Evolutionary conservation across 2,113 vertebrate genomes (phyloP).

Genomic region (Zosterops pallidus): DNA sequence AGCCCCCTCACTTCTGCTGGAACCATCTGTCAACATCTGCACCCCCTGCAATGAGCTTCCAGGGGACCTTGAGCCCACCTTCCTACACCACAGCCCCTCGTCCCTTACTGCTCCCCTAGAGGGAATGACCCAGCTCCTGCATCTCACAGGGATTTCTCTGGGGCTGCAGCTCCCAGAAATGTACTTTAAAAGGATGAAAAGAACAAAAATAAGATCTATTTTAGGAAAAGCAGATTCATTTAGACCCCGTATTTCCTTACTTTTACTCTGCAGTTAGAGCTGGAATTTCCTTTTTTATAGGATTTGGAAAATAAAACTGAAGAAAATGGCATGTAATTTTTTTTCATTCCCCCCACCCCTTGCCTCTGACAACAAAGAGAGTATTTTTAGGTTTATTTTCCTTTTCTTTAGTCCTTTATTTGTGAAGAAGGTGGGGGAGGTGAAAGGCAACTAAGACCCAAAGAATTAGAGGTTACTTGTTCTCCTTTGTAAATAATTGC

Average conservation of each 20-base stretch:
- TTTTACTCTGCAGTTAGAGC: not conserved
- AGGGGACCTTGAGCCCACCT: not conserved
- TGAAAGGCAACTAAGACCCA: not conserved
- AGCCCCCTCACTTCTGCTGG: not conserved
- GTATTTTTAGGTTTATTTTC: not conserved
- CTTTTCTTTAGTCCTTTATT: not conserved
- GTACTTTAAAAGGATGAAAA: not conserved
- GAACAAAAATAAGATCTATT: not conserved
- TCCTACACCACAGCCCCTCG: not conserved
- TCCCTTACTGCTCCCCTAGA: fast-evolving
- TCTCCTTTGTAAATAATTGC: conserved; percentile 38
- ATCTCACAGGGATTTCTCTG: not conserved
- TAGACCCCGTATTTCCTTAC: not conserved
- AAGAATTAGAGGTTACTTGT: conserved; percentile 23
- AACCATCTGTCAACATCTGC: not conserved
- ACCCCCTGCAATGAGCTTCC: not conserved
- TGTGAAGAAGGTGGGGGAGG: not conserved
- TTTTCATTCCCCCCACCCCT: not conserved
- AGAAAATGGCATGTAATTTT: not conserved
- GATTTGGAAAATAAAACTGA: not conserved
- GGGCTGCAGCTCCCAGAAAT: not conserved
- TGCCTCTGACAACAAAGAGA: not conserved
- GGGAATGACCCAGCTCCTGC: not conserved
- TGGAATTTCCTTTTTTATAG: not conserved
- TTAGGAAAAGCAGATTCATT: not conserved